phyloP scores from a whole-genome alignment of 1,140 invertebrate species.

The Panulirus ornatus region DNA sequence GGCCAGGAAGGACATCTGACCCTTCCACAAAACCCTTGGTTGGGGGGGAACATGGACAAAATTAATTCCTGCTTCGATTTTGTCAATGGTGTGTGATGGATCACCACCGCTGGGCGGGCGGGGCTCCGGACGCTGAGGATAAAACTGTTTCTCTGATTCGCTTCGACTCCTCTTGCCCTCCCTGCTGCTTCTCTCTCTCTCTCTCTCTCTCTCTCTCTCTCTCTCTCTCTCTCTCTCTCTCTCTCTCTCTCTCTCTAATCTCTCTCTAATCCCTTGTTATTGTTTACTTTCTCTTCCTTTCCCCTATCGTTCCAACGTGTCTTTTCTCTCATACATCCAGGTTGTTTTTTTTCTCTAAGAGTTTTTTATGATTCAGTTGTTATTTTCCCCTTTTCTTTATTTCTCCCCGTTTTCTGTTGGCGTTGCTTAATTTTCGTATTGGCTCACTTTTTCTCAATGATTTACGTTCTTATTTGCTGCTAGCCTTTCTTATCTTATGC shows the following conservation, averaged over 20 bases:
- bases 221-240: conserved; percentile 8
- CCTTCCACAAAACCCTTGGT: conserved; percentile 41
- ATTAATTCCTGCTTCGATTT: conserved; percentile 73
- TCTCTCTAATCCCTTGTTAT: no score
- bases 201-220: not conserved
- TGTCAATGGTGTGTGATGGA: conserved; percentile 67
- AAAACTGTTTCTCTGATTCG: not conserved
- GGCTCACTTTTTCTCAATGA: not conserved
- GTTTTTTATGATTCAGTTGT: not conserved
- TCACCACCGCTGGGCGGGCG: conserved; percentile 25
- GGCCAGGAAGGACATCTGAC: conserved; percentile 52
- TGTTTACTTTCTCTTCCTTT: not conserved
- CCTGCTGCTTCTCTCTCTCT: no score
- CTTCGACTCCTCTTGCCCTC: no score
- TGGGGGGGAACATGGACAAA: conserved; percentile 51
- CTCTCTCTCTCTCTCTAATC: not conserved
- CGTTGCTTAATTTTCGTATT: not conserved
- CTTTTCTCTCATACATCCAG: not conserved
- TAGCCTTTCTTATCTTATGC: not conserved
- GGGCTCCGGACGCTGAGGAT: not conserved
- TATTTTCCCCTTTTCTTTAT: not conserved
- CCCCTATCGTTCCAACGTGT: not conserved
- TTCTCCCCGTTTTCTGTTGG: not conserved
- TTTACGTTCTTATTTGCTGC: not conserved
- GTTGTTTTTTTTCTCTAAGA: not conserved